Conservation (phyloP, 2,113 vertebrate genomes). For the Phalacrocorax pelagicus region DNA sequence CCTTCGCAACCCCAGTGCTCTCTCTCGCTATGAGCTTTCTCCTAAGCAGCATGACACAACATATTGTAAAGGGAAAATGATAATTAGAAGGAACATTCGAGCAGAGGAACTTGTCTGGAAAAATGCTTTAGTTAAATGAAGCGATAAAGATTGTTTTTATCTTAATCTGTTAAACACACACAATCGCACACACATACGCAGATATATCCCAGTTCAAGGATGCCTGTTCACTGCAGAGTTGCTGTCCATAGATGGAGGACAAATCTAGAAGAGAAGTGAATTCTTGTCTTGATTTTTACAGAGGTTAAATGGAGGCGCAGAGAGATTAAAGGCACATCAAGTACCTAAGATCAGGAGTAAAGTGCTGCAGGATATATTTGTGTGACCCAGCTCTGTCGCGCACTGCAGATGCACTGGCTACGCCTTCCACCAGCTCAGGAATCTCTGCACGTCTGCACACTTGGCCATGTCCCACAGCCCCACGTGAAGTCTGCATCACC, state of each 20-base stretch:
- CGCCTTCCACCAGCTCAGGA: neutral
- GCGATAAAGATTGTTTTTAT: constrained; percentile 67
- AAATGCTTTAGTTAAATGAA: constrained; percentile 77
- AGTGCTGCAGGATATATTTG: fast-evolving
- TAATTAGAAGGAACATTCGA: constrained; percentile 77
- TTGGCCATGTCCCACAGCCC: neutral
- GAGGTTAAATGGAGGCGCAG: neutral
- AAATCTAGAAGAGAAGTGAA: neutral
- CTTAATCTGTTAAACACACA: constrained; percentile 69
- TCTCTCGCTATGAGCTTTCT: constrained; percentile 60
- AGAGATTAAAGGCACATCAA: neutral
- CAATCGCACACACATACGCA: neutral
- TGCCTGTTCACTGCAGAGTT: neutral
- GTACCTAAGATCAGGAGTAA: neutral
- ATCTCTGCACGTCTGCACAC: neutral
- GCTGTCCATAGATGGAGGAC: neutral
- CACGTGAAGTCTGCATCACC: neutral
- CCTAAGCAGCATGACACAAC: constrained; percentile 67
- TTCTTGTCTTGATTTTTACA: neutral
- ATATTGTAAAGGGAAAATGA: constrained; percentile 76
- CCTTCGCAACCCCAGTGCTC: constrained; percentile 41
- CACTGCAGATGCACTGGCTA: fast-evolving
- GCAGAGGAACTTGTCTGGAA: constrained; percentile 74
- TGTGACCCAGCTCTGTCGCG: neutral
- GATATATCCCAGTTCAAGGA: neutral